Evolutionary conservation across 2,797 vertebrate species (phyloP), one percentile per base, ranked within the genome.

Genomic region (Gadopsis marmoratus): DNA sequence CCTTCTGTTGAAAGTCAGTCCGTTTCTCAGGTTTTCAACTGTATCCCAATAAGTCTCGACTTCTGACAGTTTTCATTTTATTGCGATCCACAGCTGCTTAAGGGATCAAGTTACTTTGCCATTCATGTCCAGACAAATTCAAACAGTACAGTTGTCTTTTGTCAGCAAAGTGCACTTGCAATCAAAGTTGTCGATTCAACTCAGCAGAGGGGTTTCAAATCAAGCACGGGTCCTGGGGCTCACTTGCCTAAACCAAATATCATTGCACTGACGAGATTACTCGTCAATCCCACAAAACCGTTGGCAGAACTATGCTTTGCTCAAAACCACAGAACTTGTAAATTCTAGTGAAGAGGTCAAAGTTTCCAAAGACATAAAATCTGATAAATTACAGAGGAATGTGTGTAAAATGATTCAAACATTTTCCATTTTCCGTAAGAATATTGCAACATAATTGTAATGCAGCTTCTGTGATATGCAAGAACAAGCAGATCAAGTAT

Each of bases 281-380:
- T 72, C 2, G 0, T 78, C 61, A 73, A 21, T 71, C 69, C 81
- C 67, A 45, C 59, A 74, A 53, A 74, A 13, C 16, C 21, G 74
- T 79, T 88, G 79, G 76, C 79, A 75, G 56, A n/a, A 73, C 37
- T 29, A 17, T 69, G 35, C 43, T 70, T 71, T 64, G 21, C 31
- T 61, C 58, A 53, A 87, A 86, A 31, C 81, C 74, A 81, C 71
- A 71, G 16, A 80, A 65, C 35, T 77, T 84, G n/a, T 69, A 75
- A 75, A 83, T 73, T 85, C 11, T 50, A 19, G 35, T 78, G 21
- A 72, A 31, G 19, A 58, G 72, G 53, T 56, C 62, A 74, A 59
- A 45, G 50, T 81, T 76, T 86, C 63, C 79, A 85, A 60, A 47
- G 21, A 71, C 54, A 51, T 76, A 37, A 80, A 81, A 84, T 37